phyloP scores from a whole-genome alignment of 1,140 invertebrate genomes.

The Ylistrum balloti region DNA sequence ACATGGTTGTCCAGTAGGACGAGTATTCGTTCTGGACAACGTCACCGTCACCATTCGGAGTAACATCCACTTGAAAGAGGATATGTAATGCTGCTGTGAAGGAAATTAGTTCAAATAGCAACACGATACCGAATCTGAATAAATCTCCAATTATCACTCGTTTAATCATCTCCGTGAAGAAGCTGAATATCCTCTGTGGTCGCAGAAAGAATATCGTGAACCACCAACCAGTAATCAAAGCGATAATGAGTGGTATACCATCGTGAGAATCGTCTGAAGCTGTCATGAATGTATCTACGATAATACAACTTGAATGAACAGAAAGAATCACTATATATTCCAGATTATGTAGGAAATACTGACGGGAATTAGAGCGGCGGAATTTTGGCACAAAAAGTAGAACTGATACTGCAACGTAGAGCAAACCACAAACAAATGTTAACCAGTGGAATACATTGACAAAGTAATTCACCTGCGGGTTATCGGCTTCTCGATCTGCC shows the following conservation, averaged over 20 bases:
- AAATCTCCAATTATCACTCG: constrained; percentile 66
- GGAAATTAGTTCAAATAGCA: constrained; percentile 66
- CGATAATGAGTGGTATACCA: constrained; percentile 58
- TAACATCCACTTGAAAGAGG: constrained; percentile 52
- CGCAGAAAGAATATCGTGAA: constrained; percentile 65
- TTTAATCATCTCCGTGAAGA: constrained; percentile 68
- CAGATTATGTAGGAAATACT: constrained; percentile 63
- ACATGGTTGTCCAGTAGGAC: constrained; percentile 55
- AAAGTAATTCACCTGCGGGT: constrained; percentile 30
- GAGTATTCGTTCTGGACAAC: constrained; percentile 55
- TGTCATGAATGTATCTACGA: constrained; percentile 64
- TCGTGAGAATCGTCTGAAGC: constrained; percentile 29
- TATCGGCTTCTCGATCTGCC: neutral
- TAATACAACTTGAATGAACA: constrained; percentile 61
- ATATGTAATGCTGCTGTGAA: constrained; percentile 72
- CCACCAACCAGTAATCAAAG: constrained; percentile 68
- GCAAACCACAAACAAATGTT: constrained; percentile 47
- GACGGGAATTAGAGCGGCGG: constrained; percentile 41
- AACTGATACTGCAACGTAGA: constrained; percentile 54
- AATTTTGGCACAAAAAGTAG: constrained; percentile 55
- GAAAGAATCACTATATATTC: constrained; percentile 67
- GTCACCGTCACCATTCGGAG: neutral
- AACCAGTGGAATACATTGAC: constrained; percentile 45
- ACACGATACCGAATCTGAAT: constrained; percentile 63
- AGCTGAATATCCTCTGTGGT: constrained; percentile 62